A percentile compares a stretch with the other conserved stretches of the same genome.
These are phyloP conservation scores for Heliornis fulica DNA, from an alignment of 2,113 vertebrate species.

Conservation along the genomic window DNA sequence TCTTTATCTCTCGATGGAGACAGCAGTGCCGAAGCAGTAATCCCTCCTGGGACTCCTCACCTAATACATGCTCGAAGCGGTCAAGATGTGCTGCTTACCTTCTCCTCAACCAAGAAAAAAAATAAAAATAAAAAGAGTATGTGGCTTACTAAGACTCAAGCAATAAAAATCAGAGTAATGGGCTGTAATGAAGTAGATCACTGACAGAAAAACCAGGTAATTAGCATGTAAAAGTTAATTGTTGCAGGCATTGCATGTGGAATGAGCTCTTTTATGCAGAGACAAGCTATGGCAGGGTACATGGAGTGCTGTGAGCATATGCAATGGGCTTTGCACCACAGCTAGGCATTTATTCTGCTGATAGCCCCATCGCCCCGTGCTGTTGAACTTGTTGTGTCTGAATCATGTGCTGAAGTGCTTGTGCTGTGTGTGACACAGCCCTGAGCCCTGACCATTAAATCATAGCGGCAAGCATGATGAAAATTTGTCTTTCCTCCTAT, in stretches of 20 bases:
- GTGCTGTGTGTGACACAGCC: neutral
- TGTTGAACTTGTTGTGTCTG: neutral
- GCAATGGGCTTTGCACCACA: neutral
- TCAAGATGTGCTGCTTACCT: neutral
- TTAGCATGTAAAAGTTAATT: neutral
- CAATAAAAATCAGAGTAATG: neutral
- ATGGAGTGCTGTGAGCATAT: neutral
- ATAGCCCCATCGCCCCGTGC: neutral
- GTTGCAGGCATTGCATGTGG: neutral
- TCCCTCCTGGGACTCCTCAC: neutral
- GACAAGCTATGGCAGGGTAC: neutral
- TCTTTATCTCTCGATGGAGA: neutral
- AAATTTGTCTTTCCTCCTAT: neutral
- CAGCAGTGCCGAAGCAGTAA: neutral
- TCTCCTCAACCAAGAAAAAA: neutral
- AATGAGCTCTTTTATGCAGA: neutral
- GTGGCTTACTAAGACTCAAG: neutral
- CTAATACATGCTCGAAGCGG: neutral
- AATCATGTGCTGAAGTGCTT: neutral
- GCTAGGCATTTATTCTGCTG: neutral
- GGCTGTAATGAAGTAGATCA: neutral
- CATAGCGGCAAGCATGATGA: neutral
- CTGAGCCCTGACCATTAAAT: no score
- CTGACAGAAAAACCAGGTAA: neutral
- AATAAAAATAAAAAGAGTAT: no score